Base-by-base conservation (phyloP, 2,888 invertebrate genomes). In the Troglohyphantes excavatus region DNA sequence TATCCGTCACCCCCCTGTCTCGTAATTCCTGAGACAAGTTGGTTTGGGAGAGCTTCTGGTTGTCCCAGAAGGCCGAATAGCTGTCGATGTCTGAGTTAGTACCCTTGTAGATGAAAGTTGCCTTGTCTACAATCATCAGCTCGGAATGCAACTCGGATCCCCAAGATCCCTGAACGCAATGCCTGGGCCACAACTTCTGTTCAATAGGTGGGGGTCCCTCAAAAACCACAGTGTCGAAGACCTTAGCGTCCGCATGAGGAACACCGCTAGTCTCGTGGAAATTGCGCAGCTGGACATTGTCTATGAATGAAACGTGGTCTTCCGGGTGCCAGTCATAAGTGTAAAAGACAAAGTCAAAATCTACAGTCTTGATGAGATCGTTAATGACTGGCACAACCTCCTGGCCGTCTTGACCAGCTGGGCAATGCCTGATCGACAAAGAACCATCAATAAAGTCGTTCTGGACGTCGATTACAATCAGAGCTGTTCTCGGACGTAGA, bases 61-160 rank as follows among this genome's bases (percentile, higher is more conserved):
- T 99, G 94, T 99, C 99, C 97, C 98, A 98, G 95, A 99, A 99
- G 68, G 98, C 99, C 0, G 98, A 98, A 94, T 99, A 99, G 0
- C 98, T 98, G 94, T 99, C 99, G 85, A 99, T 97, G 92, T 98
- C 97, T 0, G 98, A 96, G 94, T 98, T 97, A 0, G 97, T 97
- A 61, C 99, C 99, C 93, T 98, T 98, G 94, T 97, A 97, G 78
- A 98, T 96, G 93, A 97, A 96, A 73, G 96, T 95, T 2, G 96
- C 96, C 86, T 95, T 95, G 5, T 90, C 53, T 63, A 91, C 91
- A 92, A 96, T 96, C 95, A 97, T 97, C 0, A 99, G 94, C 92
- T 98, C 96, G 92, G 96, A 96, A 93, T 98, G 98, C 43, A 99
- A 95, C 93, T 98, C 97, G 0, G 98, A 97, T 3, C 99, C 99